phyloP scores from a whole-genome alignment of 1,140 invertebrate species.

The Drosophila truncata region DNA sequence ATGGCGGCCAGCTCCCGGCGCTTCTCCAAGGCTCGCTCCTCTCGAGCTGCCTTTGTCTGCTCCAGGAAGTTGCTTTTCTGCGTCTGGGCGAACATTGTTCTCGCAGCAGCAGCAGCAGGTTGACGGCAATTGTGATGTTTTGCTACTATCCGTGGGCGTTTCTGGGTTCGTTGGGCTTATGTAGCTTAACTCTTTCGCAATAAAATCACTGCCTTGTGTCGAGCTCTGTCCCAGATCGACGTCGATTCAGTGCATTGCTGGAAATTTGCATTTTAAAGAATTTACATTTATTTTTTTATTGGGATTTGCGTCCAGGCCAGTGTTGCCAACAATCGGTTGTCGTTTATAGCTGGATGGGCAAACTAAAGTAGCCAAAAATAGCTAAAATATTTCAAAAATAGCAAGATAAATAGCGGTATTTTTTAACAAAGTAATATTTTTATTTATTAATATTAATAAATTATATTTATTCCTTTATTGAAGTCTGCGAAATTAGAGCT shows the following conservation, averaged over 20 bases:
- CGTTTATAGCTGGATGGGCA: too few species aligned
- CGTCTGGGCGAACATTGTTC: slow-evolving; percentile 87
- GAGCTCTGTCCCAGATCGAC: slow-evolving; percentile 11
- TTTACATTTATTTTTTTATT: slow-evolving; percentile 56
- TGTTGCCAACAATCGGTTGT: too few species aligned
- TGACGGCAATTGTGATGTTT: slow-evolving; percentile 35
- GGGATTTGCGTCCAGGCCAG: slow-evolving; percentile 53
- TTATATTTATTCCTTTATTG: too few species aligned
- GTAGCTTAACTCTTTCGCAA: background rate
- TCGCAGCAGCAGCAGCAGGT: slow-evolving; percentile 19
- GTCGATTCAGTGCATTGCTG: slow-evolving; percentile 20
- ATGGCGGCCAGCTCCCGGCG: slow-evolving; percentile 90
- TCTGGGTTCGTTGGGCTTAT: slow-evolving; percentile 37
- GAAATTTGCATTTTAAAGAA: slow-evolving; percentile 52
- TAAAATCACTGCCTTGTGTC: slow-evolving; percentile 30
- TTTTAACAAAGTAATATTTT: too few species aligned
- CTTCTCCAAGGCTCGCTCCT: slow-evolving; percentile 93
- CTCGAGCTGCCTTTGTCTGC: slow-evolving; percentile 94
- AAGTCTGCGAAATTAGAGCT: too few species aligned
- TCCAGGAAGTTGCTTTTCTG: slow-evolving; percentile 90
- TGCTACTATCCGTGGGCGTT: slow-evolving; percentile 7
- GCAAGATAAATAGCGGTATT: too few species aligned
- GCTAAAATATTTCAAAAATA: too few species aligned
- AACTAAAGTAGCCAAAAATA: too few species aligned
- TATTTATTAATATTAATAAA: too few species aligned